These are phyloP conservation scores for Manis javanica DNA, from an alignment of 2,797 vertebrate genomes.

Conservation along the genomic window DNA sequence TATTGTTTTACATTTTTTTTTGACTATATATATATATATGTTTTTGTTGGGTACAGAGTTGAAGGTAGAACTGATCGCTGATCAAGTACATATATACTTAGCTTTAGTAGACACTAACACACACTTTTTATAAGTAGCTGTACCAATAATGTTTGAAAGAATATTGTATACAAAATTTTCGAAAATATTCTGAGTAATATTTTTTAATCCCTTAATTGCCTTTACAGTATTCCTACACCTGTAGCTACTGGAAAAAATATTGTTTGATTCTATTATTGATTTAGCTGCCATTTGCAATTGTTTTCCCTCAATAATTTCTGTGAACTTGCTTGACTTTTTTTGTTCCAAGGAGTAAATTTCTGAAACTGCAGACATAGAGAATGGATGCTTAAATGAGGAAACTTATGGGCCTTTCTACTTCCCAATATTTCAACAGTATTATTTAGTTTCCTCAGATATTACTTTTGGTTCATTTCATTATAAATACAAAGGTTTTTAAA, in stretches of 20 bases:
- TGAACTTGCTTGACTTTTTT: neutral
- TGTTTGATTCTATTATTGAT: neutral
- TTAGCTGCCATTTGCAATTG: neutral
- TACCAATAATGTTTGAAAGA: neutral
- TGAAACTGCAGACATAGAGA: neutral
- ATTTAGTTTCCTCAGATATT: neutral
- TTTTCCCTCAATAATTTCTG: neutral
- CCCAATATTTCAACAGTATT: neutral
- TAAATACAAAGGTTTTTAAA: neutral
- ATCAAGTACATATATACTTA: neutral
- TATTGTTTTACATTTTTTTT: neutral
- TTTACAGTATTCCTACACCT: neutral
- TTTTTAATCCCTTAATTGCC: neutral
- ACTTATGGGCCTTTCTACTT: neutral
- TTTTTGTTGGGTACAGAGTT: neutral
- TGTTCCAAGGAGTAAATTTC: neutral
- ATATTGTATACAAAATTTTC: neutral
- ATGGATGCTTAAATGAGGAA: neutral
- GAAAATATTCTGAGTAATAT: neutral
- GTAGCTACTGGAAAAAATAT: neutral
- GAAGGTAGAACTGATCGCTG: neutral
- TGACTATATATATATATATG: neutral
- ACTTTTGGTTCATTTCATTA: constrained; percentile 55
- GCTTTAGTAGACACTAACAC: neutral
- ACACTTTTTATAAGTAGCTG: neutral